Conservation (phyloP, 2,113 vertebrate species). For the Mobula hypostoma region DNA sequence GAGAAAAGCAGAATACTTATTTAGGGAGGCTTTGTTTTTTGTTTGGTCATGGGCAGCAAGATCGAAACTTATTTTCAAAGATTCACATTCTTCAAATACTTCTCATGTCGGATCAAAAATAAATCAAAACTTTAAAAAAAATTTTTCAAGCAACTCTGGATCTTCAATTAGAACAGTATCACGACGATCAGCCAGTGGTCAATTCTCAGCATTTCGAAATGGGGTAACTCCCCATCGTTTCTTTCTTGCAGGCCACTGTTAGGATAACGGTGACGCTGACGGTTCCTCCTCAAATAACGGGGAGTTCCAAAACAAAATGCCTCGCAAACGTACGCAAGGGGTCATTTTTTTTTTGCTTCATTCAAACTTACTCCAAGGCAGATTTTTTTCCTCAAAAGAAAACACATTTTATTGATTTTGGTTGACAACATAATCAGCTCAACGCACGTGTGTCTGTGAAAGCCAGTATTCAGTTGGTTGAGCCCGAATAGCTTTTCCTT, state of each 20-base stretch:
- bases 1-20: constrained; percentile 46
- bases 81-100: constrained; percentile 59
- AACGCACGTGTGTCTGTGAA: constrained; percentile 80
- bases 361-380: constrained; percentile 87
- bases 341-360: constrained; percentile 80
- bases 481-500: constrained; percentile 84
- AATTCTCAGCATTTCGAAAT: constrained; percentile 33
- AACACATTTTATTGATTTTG: constrained; percentile 97
- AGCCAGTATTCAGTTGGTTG: constrained; percentile 85
- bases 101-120: constrained; percentile 61
- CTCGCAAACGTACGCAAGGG: constrained; percentile 57
- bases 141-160: constrained; percentile 61
- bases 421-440: constrained; percentile 79
- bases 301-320: constrained; percentile 60
- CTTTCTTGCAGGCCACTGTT: constrained; percentile 54
- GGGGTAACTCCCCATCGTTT: constrained; percentile 40
- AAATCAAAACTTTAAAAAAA: constrained; percentile 63
- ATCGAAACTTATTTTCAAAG: constrained; percentile 57
- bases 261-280: constrained; percentile 52
- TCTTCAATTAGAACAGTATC: constrained; percentile 66
- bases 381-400: constrained; percentile 92
- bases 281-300: constrained; percentile 58
- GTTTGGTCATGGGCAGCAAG: constrained; percentile 51
- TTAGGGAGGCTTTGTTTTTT: constrained; percentile 58
- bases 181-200: constrained; percentile 38